phyloP scores from a whole-genome alignment of 2,797 vertebrate genomes.

The Lindbergichthys nudifrons region DNA sequence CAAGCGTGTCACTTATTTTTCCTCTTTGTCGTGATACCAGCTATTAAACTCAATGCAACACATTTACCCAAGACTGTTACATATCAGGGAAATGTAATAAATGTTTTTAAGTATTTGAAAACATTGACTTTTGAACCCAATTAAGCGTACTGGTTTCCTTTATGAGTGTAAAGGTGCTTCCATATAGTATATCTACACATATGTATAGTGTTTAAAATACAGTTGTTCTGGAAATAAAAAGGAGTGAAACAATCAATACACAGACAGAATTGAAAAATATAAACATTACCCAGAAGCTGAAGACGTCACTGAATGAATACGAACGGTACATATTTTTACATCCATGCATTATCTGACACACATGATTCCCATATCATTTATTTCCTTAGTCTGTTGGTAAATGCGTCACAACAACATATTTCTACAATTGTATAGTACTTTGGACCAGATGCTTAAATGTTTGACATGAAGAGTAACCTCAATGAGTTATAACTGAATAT shows the following conservation, averaged over 20 bases:
- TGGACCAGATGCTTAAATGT: slow-evolving; percentile 1
- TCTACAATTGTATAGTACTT: neutral
- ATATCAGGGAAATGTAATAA: neutral
- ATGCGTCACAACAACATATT: neutral
- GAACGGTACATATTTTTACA: neutral
- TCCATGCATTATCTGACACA: neutral
- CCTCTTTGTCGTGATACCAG: slow-evolving; percentile 7
- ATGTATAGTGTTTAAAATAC: neutral
- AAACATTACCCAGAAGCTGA: neutral
- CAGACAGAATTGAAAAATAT: neutral
- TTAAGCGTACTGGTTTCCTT: neutral
- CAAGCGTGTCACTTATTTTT: slow-evolving; percentile 25
- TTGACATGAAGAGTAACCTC: neutral
- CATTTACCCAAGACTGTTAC: neutral
- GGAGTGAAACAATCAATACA: neutral
- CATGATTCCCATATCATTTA: neutral
- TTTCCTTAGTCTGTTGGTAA: neutral
- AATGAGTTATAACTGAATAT: slow-evolving; percentile 6
- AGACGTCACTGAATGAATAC: neutral
- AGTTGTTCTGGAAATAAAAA: neutral
- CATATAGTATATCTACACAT: neutral
- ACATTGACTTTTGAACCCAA: slow-evolving; percentile 3
- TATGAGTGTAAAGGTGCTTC: neutral
- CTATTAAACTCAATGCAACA: neutral
- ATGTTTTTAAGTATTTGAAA: neutral